These are phyloP conservation scores for Merluccius polli DNA, from an alignment of 2,797 vertebrate genomes.

Conservation along the genomic window DNA sequence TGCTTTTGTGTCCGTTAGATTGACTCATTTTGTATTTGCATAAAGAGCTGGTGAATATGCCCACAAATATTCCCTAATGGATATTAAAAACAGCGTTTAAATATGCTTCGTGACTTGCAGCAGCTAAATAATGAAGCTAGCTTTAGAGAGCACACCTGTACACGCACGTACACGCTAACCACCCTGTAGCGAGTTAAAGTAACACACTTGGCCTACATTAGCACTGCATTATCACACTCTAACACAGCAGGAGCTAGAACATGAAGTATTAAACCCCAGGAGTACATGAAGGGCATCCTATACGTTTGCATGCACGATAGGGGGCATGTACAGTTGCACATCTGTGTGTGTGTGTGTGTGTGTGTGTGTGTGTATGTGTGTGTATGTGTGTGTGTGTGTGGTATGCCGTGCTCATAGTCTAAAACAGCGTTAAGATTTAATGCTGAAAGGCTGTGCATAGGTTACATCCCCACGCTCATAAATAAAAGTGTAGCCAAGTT, in stretches of 20 bases:
- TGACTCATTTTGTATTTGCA: neutral
- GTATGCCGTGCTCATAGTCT: constrained; percentile 26
- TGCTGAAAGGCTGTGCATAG: constrained; percentile 25
- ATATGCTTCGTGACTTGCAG: neutral
- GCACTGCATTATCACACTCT: constrained; percentile 41
- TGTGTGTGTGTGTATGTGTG: constrained; percentile 19
- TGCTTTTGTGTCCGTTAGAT: neutral
- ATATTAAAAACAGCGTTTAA: neutral
- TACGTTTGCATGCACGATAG: neutral
- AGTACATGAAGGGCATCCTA: neutral
- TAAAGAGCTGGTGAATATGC: neutral
- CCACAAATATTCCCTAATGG: neutral
- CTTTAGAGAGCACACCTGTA: neutral
- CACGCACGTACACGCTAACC: neutral
- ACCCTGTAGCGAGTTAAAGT: neutral
- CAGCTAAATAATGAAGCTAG: neutral
- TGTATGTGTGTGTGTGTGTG: constrained; percentile 36
- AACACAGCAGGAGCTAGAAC: constrained; percentile 17
- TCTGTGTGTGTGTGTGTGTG: constrained; percentile 11
- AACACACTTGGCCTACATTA: constrained; percentile 20
- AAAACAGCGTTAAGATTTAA: constrained; percentile 40
- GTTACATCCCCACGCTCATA: constrained; percentile 42
- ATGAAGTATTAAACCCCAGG: constrained; percentile 6
- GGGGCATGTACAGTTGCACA: neutral
- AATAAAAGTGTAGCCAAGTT: constrained; percentile 35